These are phyloP conservation scores for Plutella xylostella DNA, from an alignment of 2,888 invertebrate genomes.

Conservation along the genomic window DNA sequence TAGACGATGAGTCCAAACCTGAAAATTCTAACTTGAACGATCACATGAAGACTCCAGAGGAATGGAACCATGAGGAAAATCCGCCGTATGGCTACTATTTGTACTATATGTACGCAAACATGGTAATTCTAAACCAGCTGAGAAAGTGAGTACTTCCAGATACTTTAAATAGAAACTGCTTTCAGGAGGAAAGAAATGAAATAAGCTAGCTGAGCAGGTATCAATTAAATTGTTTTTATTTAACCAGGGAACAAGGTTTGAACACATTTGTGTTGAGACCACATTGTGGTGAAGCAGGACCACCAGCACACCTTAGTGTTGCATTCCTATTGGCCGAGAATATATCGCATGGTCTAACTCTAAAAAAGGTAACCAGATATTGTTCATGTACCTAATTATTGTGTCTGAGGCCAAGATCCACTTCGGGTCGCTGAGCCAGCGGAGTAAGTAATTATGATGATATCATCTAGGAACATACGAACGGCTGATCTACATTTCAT, in stretches of 20 bases:
- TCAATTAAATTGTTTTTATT: conserved; percentile 10
- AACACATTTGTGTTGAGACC: conserved; percentile 96
- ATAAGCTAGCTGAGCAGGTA: background rate
- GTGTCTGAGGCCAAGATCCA: no score
- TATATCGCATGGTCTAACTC: conserved; percentile 95
- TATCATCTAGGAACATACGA: no score
- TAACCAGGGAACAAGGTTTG: conserved; percentile 87
- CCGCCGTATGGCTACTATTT: conserved; percentile 98
- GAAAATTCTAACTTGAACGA: conserved; percentile 93
- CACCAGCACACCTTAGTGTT: conserved; percentile 96
- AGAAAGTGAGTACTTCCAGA: conserved; percentile 82
- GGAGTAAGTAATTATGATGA: no score
- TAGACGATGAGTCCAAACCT: conserved; percentile 99
- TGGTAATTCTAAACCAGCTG: conserved; percentile 95
- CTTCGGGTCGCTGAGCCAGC: no score
- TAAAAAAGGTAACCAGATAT: conserved; percentile 89
- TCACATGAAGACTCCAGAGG: conserved; percentile 81
- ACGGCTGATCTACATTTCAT: no score
- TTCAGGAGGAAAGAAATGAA: no score
- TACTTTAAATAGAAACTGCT: no score
- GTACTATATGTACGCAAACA: conserved; percentile 98
- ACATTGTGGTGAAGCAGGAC: conserved; percentile 98
- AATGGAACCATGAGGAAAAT: conserved; percentile 93
- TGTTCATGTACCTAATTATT: no score
- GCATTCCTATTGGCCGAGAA: conserved; percentile 98